Evolutionary conservation across 2,113 vertebrate genomes (phyloP), one percentile per base, ranked within the genome.

Genomic region (Megaceryle maxima): DNA sequence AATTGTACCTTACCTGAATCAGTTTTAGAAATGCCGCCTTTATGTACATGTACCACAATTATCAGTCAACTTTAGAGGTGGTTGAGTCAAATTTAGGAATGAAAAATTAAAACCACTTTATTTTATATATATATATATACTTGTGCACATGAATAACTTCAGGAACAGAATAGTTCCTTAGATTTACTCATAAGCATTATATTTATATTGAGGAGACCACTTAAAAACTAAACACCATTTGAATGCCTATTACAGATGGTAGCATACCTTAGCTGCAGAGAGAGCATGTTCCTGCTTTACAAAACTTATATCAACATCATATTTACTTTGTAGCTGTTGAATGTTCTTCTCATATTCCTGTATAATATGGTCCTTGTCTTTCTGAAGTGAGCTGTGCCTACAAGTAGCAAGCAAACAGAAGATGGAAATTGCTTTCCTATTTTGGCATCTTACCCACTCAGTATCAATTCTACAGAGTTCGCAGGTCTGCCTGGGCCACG

Each of bases 191-290:
- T 7, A 33, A 62, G 5, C 14, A 46, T 67, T 33, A 20, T 3
- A 48, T 2, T 77, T 86, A 50, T 3, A 24, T 24, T 24, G 53
- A 94, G 48, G 21, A 88, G 33, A 67, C 22, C 67, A 73, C 14
- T 69, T 57, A 6, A 24, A 55, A 84, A 83, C 37, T 3, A 35
- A 79, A 39, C 19, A 78, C 11, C 14, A 35, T 60, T 60, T 91
- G 43, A 44, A 64, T 72, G 56, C 35, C 76, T 86, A 2, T 59
- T 68, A 33, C 7, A 59, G 3, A 12, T 79, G 22, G 26, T 69
- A 77, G 33, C 57, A 13, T 98, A 99, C 99, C 99, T 99, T 99
- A 69, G 98, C 97, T 75, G 98, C 96, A 75, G 99, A 98, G 43
- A 99, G 93, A 20, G 97, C 97, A 24, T 99, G 98, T 46, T 99